Conservation (phyloP, 2,888 invertebrate species). For the Tetropium fuscum region DNA sequence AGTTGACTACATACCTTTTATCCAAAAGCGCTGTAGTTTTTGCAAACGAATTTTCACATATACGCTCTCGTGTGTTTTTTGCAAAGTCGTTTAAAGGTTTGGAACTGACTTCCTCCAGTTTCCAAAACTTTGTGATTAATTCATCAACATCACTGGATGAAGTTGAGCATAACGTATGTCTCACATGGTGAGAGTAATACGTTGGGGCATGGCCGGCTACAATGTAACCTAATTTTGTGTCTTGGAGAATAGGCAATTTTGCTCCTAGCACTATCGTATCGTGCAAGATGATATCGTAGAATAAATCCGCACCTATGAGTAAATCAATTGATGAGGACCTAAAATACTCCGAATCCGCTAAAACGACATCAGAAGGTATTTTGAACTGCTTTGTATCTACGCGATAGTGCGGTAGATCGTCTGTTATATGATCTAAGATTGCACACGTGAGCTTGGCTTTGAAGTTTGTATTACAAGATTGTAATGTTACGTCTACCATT, state of each 20-base stretch:
- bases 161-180: background rate
- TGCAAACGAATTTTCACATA: background rate
- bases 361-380: background rate
- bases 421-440: background rate
- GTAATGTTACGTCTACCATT: background rate
- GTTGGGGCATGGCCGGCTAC: background rate
- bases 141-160: background rate
- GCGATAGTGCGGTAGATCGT: background rate
- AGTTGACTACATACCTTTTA: background rate
- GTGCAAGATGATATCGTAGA: background rate
- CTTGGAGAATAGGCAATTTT: slow-evolving; percentile 4
- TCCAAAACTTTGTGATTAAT: background rate
- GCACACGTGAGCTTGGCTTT: background rate
- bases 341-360: background rate
- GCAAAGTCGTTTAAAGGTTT: background rate
- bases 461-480: background rate
- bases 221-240: slow-evolving; percentile 3
- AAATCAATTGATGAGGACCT: background rate
- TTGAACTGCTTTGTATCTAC: background rate
- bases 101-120: background rate
- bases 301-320: background rate
- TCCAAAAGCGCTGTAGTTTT: background rate
- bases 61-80: background rate
- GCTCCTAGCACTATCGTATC: background rate
- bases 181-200: background rate